Base-by-base conservation (phyloP, 1,140 invertebrate species). In the Calosoma granatense region DNA sequence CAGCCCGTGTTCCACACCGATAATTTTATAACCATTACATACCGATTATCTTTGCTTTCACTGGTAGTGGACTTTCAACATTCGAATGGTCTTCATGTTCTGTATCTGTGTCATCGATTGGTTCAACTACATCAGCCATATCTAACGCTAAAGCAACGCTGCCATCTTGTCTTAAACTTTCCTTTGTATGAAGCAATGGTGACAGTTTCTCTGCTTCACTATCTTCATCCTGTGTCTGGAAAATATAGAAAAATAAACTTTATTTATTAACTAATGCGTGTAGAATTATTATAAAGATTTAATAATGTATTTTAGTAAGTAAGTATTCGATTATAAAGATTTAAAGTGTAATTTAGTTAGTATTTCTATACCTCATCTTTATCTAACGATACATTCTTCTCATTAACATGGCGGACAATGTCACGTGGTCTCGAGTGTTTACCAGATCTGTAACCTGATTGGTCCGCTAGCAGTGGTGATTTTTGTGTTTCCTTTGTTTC, bases 201-300 rank as follows among this genome's bases (percentile, higher is more conserved):
- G 87, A 90, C 19, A 89, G 69, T 64, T 88, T 83, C 68, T 90
- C 87, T 20, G 83, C 84, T 69, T 90, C 88, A 63, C 87, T 90
- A 64, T 90, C 87, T 62, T 86, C 85, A 67, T 87, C 86, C 54
- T 79, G 12, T 57, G 39, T 47, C 58, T 21, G 41, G 55, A 53
- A 47, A 11, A 12, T 4, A 11, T 17, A 11, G 3, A 39, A 43
- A 30, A 30, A 54, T 36, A n/a, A n/a, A n/a, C n/a, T n/a, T n/a
- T 53, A 26, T 54, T 19, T 22, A 1, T 57, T 56, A 20, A n/a
- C 39, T 2, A 20, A 52, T 12, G 19, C 39, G 14, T n/a, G n/a
- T n/a, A n/a, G n/a, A n/a, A n/a, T n/a, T n/a, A n/a, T n/a, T n/a
- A n/a, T n/a, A n/a, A n/a, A n/a, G n/a, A n/a, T n/a, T n/a, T n/a